These are phyloP conservation scores for Apamea crenata DNA, from an alignment of 2,888 invertebrate genomes.

Conservation along the genomic window DNA sequence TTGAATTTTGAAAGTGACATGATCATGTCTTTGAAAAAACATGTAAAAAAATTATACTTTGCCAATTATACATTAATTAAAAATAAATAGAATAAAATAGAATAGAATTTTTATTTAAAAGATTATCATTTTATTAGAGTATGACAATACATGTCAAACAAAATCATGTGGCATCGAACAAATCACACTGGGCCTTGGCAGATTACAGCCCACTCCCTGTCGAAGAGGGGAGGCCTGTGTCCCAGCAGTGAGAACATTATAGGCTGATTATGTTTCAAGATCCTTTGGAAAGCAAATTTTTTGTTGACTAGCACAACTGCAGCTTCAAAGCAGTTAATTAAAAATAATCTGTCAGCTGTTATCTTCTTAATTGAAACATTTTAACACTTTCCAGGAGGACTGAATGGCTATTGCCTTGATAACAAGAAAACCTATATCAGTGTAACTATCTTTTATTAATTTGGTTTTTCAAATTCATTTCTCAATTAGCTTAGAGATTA, in stretches of 20 bases:
- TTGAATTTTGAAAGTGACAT: too few relatives aligned
- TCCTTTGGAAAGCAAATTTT: background rate
- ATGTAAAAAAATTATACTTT: too few relatives aligned
- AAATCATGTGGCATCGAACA: background rate
- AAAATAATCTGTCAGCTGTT: background rate
- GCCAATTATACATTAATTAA: too few relatives aligned
- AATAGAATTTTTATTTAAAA: too few relatives aligned
- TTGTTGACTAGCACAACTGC: background rate
- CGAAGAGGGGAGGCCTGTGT: background rate
- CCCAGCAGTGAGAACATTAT: background rate
- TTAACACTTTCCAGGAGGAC: too few relatives aligned
- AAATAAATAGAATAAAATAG: too few relatives aligned
- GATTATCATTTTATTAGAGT: too few relatives aligned
- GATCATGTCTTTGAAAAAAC: too few relatives aligned
- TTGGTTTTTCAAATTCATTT: constrained; percentile 8
- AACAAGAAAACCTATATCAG: background rate
- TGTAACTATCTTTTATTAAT: background rate
- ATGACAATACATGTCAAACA: too few relatives aligned
- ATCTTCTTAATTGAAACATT: background rate
- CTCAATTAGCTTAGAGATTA: constrained; percentile 21
- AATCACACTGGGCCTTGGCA: background rate
- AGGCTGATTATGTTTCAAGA: background rate
- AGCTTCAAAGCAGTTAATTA: background rate
- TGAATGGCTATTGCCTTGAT: background rate
- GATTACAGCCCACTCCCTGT: background rate